phyloP scores from a whole-genome alignment of 2,797 vertebrate species.

The Babyrousa celebensis region DNA sequence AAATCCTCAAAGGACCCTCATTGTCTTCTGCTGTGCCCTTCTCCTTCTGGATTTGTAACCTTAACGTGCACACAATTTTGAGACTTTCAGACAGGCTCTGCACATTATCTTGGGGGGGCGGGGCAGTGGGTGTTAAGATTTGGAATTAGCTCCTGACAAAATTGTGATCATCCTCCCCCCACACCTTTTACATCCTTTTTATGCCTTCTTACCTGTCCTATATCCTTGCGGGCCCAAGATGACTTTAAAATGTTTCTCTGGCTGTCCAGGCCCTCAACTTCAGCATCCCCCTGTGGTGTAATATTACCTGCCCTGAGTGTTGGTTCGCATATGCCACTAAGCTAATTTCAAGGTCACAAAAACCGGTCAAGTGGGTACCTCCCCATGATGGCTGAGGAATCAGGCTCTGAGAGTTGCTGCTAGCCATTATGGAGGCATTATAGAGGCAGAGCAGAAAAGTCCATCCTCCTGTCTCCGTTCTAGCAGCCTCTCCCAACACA shows the following conservation, averaged over 20 bases:
- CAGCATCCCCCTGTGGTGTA: not conserved
- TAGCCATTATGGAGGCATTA: accelerated
- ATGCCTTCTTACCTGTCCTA: not conserved
- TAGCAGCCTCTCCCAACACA: not conserved
- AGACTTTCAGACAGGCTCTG: not conserved
- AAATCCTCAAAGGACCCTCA: conserved; percentile 22
- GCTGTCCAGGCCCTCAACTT: not conserved
- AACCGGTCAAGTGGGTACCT: not conserved
- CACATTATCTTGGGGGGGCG: not conserved
- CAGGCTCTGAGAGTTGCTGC: not conserved
- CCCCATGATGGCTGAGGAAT: not conserved
- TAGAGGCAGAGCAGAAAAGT: not conserved
- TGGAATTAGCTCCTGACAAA: not conserved
- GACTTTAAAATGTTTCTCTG: not conserved
- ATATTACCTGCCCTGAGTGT: not conserved
- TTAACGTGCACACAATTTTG: conserved; percentile 7
- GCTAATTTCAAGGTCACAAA: not conserved
- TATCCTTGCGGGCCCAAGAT: not conserved
- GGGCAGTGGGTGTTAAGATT: not conserved
- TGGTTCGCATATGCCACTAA: not conserved
- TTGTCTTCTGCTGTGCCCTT: not conserved
- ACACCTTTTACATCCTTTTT: not conserved
- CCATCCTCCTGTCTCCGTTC: not conserved
- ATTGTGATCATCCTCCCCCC: not conserved
- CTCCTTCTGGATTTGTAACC: conserved; percentile 30